phyloP scores from a whole-genome alignment of 2,113 vertebrate species.

The Perccottus glenii region DNA sequence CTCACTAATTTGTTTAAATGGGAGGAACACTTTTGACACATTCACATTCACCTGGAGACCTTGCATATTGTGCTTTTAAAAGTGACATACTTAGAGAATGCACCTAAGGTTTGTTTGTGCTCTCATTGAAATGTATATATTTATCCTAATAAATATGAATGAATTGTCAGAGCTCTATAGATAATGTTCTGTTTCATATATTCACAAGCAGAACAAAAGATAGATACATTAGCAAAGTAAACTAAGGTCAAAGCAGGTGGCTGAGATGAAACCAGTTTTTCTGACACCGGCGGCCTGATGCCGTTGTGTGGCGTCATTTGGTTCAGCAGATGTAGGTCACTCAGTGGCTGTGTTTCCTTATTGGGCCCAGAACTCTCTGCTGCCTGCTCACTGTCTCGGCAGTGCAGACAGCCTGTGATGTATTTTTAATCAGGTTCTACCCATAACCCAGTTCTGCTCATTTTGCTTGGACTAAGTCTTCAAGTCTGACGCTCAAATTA shows the following conservation, averaged over 20 bases:
- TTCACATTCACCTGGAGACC: too few relatives aligned
- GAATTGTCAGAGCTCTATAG: too few relatives aligned
- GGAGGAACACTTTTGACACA: too few relatives aligned
- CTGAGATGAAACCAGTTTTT: conserved; percentile 16
- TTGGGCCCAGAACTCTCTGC: conserved; percentile 42
- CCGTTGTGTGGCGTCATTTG: conserved; percentile 12
- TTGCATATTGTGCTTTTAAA: too few relatives aligned
- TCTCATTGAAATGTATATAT: too few relatives aligned
- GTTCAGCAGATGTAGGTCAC: conserved; percentile 67
- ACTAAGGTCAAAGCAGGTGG: conserved; percentile 22
- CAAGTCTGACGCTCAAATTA: conserved; percentile 49
- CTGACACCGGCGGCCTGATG: conserved; percentile 13
- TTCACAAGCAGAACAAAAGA: too few relatives aligned
- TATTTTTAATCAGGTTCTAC: conserved; percentile 71
- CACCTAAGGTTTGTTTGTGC: too few relatives aligned
- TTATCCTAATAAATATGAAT: too few relatives aligned
- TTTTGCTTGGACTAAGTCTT: conserved; percentile 45
- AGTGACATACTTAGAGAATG: too few relatives aligned
- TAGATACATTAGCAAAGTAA: neutral
- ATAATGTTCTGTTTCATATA: too few relatives aligned
- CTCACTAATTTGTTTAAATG: too few relatives aligned
- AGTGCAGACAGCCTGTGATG: conserved; percentile 62
- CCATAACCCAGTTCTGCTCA: conserved; percentile 52
- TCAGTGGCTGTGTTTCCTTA: conserved; percentile 32
- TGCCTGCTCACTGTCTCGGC: conserved; percentile 41